Base-by-base conservation (phyloP, 2,888 invertebrate genomes). In the Apotomis betuletana region DNA sequence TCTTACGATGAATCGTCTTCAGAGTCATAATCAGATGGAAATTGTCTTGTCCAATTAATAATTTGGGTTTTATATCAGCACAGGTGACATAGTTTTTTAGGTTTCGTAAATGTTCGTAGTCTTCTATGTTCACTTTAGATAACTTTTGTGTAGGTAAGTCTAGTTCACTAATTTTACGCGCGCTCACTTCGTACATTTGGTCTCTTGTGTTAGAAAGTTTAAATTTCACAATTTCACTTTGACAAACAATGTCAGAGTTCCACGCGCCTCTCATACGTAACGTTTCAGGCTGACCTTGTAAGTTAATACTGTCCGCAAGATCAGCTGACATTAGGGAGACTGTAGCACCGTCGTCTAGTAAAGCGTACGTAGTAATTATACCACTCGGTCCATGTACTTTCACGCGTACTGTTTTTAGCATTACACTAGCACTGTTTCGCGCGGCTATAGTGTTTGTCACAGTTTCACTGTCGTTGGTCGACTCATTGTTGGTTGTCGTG, bases 111-210 rank as follows among this genome's bases (percentile, higher is more conserved):
- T 51, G 51, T 51, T 51, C 51, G 12, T 51, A 51, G 51, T 51
- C 51, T 51, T 51, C 51, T 10, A 59, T 4, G 13, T 59, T 59
- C 41, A 59, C 59, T 13, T 59, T 59, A 6, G 59, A 44, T 59
- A 59, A 44, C 6, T 59, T 59, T 59, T 59, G 59, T 44, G n/a
- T 59, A n/a, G 59, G 59, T 44, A 59, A 44, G n/a, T 59, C 44
- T 13, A 59, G n/a, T 44, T 59, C 59, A 41, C 59, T 59, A 8
- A 59, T 59, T n/a, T 59, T 59, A n/a, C 59, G 59, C 13, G 59
- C 59, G 13, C 44, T 41, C 59, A 59, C 38, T 44, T 59, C 59
- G 41, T 59, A 59, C 59, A 59, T 13, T 44, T 59, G 44, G 38
- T 59, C 38, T 41, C 44, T 59, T 13, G 41, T 59, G 59, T 59